phyloP scores from a whole-genome alignment of 2,888 invertebrate genomes.

The Cheilosia scutellata region DNA sequence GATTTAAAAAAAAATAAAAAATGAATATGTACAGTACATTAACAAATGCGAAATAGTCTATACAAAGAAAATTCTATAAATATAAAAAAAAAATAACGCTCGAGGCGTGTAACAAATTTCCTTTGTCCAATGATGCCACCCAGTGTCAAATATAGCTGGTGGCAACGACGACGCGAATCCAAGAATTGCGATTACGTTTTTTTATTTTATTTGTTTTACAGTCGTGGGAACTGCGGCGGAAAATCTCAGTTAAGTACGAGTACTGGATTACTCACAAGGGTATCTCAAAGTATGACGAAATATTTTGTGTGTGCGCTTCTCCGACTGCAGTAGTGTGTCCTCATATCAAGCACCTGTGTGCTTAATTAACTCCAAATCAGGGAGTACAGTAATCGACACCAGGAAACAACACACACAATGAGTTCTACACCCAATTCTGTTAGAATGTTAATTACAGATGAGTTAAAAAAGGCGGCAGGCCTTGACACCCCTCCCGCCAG shows the following conservation, averaged over 20 bases:
- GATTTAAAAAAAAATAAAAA: conserved; percentile 26
- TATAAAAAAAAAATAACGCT: conserved; percentile 6
- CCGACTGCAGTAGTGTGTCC: neutral
- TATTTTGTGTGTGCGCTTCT: conserved; percentile 13
- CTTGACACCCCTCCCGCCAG: conserved; percentile 40
- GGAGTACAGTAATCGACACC: conserved; percentile 66
- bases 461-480: conserved; percentile 43
- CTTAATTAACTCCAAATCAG: conserved; percentile 71
- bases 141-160: conserved; percentile 37
- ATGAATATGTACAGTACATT: neutral
- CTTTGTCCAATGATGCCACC: conserved; percentile 51
- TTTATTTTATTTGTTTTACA: neutral
- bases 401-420: conserved; percentile 46
- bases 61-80: conserved; percentile 35
- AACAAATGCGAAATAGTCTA: conserved; percentile 3
- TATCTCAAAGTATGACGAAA: conserved; percentile 27
- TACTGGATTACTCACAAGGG: neutral
- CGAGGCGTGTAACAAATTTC: conserved; percentile 20
- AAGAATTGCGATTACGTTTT: conserved; percentile 39
- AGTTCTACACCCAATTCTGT: conserved; percentile 60
- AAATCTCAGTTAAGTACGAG: conserved; percentile 17
- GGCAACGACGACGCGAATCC: conserved; percentile 29
- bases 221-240: conserved; percentile 54
- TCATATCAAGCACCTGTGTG: conserved; percentile 50
- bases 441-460: conserved; percentile 63